A percentile compares a stretch with the other conserved stretches of the same genome.
These are phyloP conservation scores for Halesus radiatus DNA, from an alignment of 1,140 invertebrate genomes.

Conservation along the genomic window DNA sequence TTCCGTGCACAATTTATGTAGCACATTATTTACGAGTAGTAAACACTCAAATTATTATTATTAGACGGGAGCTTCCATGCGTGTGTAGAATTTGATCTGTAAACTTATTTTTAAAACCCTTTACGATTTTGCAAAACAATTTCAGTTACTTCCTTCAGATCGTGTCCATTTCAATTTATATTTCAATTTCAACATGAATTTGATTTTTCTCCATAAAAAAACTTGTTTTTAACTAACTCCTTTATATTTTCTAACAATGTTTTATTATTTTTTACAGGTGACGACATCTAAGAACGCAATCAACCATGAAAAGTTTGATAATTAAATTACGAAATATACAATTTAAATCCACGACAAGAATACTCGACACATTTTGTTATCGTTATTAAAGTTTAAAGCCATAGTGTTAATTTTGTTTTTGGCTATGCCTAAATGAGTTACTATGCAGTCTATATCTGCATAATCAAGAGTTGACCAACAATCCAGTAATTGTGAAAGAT, in stretches of 20 bases:
- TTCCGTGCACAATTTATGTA: no score
- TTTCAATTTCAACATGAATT: neutral
- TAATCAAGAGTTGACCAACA: neutral
- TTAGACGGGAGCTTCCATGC: no score
- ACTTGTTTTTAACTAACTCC: neutral
- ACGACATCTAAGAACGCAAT: conserved; percentile 10
- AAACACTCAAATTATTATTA: no score
- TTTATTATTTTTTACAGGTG: conserved; percentile 17
- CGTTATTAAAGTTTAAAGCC: conserved; percentile 22
- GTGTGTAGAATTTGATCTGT: no score
- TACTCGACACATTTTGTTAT: conserved; percentile 2
- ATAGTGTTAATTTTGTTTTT: conserved; percentile 10
- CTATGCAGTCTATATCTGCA: conserved; percentile 19
- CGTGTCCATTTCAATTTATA: neutral
- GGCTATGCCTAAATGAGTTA: conserved; percentile 6
- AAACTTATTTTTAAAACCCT: no score
- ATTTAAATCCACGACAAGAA: conserved; percentile 12
- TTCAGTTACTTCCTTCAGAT: no score
- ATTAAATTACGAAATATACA: neutral
- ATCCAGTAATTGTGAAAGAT: neutral
- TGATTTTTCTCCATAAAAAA: neutral
- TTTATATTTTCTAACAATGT: neutral
- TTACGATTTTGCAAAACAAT: no score
- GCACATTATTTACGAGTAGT: no score
- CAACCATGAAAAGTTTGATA: conserved; percentile 29